These are phyloP conservation scores for Drosophila nannoptera DNA, from an alignment of 1,140 invertebrate genomes.

Conservation along the genomic window DNA sequence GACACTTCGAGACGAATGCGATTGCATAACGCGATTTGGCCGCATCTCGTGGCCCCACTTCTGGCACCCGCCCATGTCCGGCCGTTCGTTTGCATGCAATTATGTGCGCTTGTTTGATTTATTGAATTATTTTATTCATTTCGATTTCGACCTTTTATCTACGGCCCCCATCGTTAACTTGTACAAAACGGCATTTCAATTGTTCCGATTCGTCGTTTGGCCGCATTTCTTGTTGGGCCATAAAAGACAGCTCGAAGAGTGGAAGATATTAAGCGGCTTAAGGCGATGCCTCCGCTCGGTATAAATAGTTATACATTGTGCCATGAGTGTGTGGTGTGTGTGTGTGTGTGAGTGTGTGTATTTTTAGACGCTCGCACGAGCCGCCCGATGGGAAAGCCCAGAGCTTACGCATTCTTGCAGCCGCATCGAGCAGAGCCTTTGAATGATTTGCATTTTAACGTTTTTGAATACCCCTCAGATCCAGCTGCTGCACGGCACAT, in stretches of 20 bases:
- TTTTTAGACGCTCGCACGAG: constrained; percentile 22
- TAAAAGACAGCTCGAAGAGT: constrained; percentile 19
- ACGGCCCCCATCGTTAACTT: constrained; percentile 27
- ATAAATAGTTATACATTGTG: background rate
- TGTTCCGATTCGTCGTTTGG: constrained; percentile 39
- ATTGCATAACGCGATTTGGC: constrained; percentile 42
- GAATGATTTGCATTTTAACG: constrained; percentile 7
- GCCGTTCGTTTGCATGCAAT: constrained; percentile 10
- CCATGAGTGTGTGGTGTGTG: background rate
- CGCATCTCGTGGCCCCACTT: constrained; percentile 26
- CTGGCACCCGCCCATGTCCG: constrained; percentile 2
- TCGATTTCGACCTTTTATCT: constrained; percentile 21
- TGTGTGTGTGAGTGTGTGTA: constrained; percentile 7
- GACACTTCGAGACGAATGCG: constrained; percentile 8
- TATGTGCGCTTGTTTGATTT: constrained; percentile 34
- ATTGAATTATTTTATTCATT: constrained; percentile 25
- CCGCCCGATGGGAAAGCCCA: constrained; percentile 5
- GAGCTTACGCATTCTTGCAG: constrained; percentile 6
- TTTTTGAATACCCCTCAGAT: background rate
- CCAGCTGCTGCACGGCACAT: background rate
- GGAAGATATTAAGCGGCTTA: constrained; percentile 44
- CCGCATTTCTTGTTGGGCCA: constrained; percentile 41
- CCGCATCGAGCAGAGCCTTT: background rate
- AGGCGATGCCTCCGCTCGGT: no score
- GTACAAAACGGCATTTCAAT: constrained; percentile 36